Conservation (phyloP, 2,888 invertebrate species). For the Papilio protenor region DNA sequence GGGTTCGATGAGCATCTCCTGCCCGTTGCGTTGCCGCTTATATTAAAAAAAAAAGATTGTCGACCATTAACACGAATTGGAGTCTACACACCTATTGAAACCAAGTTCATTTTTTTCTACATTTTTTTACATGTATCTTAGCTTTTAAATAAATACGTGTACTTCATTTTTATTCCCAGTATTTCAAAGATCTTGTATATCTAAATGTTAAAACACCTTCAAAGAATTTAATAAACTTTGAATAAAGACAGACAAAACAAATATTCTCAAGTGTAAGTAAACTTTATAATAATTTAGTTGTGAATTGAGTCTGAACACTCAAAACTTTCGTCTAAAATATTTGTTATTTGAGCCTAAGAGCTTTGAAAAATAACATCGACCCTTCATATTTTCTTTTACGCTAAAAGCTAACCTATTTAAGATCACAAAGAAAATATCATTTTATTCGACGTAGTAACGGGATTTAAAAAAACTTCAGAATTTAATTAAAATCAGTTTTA, state of each 20-base stretch:
- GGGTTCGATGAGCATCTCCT: no score
- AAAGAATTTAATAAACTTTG: conserved; percentile 16
- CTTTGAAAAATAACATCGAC: conserved; percentile 39
- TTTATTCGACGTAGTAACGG: not conserved
- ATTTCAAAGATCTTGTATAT: not conserved
- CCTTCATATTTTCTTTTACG: conserved; percentile 43
- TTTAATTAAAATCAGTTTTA: not conserved
- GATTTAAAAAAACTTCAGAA: not conserved
- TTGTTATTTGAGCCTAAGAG: conserved; percentile 42
- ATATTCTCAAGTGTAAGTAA: conserved; percentile 17
- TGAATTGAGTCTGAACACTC: conserved; percentile 32
- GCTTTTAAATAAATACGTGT: not conserved
- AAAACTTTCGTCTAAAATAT: conserved; percentile 42
- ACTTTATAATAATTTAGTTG: conserved; percentile 15
- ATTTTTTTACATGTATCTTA: no score
- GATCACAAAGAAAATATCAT: not conserved
- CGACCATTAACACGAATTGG: no score
- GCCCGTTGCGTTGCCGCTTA: no score
- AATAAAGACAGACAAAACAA: conserved; percentile 35
- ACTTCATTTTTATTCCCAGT: no score
- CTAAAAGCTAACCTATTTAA: conserved; percentile 40
- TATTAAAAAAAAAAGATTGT: no score
- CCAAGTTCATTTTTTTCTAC: no score
- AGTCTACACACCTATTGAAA: no score
- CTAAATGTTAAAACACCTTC: not conserved